Evolutionary conservation across 2,797 vertebrate species (phyloP).

Genomic region (Bovichtus variegatus): DNA sequence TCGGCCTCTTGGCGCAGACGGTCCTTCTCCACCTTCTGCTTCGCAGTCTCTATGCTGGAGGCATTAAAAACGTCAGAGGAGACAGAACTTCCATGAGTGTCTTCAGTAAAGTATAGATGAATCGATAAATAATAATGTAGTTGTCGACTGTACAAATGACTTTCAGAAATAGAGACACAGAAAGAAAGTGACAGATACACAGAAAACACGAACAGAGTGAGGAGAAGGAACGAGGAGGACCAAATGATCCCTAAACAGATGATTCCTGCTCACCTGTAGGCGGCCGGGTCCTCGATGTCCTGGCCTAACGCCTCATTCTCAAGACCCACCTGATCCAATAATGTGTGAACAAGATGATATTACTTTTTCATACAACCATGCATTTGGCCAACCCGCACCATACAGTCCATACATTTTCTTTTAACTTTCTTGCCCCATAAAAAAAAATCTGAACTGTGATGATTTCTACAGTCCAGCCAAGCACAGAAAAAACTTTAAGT

Average conservation of each 20-base stretch:
- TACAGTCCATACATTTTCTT: not conserved
- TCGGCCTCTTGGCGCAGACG: constrained; percentile 86
- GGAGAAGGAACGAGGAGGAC: not conserved
- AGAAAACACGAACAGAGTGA: not conserved
- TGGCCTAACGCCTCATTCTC: constrained; percentile 81
- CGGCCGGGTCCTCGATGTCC: constrained; percentile 91
- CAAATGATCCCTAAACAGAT: not conserved
- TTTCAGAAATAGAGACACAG: not conserved
- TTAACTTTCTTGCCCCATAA: not conserved
- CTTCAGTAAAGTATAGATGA: not conserved
- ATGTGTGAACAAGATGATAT: not conserved
- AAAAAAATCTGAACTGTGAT: not conserved
- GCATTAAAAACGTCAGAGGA: not conserved
- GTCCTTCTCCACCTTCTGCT: constrained; percentile 88
- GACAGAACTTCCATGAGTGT: not conserved
- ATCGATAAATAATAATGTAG: not conserved
- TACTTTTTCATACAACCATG: not conserved
- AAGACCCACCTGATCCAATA: constrained; percentile 80
- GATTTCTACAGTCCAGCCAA: no score
- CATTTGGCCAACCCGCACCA: not conserved
- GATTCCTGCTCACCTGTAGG: constrained; percentile 85
- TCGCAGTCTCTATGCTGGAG: constrained; percentile 91
- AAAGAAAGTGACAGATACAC: not conserved
- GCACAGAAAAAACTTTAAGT: no score
- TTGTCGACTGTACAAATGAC: not conserved